These are phyloP conservation scores for Globodera rostochiensis DNA, from an alignment of 1,140 invertebrate species.

Conservation along the genomic window DNA sequence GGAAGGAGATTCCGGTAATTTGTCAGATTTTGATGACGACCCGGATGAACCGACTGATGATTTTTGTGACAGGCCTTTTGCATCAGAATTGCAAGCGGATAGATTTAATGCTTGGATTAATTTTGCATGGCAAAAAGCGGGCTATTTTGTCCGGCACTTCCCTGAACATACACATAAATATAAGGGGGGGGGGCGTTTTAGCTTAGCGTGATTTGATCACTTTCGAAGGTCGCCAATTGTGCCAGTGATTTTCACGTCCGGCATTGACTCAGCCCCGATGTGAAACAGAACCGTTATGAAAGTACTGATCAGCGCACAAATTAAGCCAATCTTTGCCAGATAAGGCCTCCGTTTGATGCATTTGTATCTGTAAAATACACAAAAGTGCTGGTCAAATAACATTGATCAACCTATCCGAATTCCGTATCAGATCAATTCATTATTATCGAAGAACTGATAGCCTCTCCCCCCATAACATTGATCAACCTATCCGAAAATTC, in stretches of 20 bases:
- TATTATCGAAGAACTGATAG: too few relatives aligned
- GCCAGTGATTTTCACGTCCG: background rate
- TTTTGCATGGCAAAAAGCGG: too few relatives aligned
- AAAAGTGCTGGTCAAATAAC: background rate
- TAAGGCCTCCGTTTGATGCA: background rate
- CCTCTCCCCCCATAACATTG: too few relatives aligned
- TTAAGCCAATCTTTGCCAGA: background rate
- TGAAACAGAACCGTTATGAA: background rate
- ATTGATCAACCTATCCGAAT: too few relatives aligned
- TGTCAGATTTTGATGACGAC: too few relatives aligned
- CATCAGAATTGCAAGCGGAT: too few relatives aligned
- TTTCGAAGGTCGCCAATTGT: background rate
- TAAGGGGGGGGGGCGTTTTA: background rate
- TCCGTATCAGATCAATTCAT: too few relatives aligned
- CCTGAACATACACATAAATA: background rate
- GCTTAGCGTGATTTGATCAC: background rate
- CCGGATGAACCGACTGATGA: too few relatives aligned
- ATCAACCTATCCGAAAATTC: too few relatives aligned
- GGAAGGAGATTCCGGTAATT: too few relatives aligned
- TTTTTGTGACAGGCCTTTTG: too few relatives aligned
- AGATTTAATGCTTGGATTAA: too few relatives aligned
- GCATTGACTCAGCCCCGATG: background rate
- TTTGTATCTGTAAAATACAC: background rate
- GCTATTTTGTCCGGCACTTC: background rate
- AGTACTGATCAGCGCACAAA: background rate